Percentiles rank a stretch among this genome's conserved stretches.
These are phyloP conservation scores for Redunca redunca DNA, from an alignment of 2,113 vertebrate species.

Conservation along the genomic window DNA sequence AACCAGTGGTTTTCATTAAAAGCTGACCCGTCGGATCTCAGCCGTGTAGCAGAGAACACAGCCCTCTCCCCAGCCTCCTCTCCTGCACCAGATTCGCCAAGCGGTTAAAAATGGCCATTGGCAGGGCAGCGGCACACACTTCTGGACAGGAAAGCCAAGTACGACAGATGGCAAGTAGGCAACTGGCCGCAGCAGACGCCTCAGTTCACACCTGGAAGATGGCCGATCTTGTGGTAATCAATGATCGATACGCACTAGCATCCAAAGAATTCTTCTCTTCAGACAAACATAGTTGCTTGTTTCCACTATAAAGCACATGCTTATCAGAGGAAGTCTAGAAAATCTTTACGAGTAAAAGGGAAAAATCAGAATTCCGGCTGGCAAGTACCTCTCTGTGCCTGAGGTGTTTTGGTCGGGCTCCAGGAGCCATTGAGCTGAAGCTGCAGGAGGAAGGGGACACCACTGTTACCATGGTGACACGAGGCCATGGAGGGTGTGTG, in stretches of 20 bases:
- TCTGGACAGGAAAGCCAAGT: background rate
- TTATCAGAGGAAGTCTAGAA: background rate
- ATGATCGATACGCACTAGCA: rapidly evolving
- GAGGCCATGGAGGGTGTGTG: rapidly evolving
- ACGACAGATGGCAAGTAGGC: rapidly evolving
- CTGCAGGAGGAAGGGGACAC: rapidly evolving
- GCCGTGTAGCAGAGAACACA: rapidly evolving
- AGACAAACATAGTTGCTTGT: background rate
- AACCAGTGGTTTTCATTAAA: background rate
- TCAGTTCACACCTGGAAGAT: rapidly evolving
- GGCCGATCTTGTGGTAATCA: rapidly evolving
- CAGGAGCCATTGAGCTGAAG: rapidly evolving
- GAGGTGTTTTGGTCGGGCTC: background rate
- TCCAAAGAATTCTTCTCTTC: background rate
- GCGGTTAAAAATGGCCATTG: rapidly evolving
- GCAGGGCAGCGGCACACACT: background rate
- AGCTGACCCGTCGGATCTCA: rapidly evolving
- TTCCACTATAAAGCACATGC: background rate
- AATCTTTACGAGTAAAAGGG: background rate
- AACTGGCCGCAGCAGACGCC: background rate
- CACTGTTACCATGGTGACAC: background rate
- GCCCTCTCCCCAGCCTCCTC: background rate
- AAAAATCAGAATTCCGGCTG: background rate
- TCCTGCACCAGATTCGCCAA: background rate
- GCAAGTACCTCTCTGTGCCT: background rate